phyloP scores from a whole-genome alignment of 2,797 vertebrate genomes.

The Discoglossus pictus region DNA sequence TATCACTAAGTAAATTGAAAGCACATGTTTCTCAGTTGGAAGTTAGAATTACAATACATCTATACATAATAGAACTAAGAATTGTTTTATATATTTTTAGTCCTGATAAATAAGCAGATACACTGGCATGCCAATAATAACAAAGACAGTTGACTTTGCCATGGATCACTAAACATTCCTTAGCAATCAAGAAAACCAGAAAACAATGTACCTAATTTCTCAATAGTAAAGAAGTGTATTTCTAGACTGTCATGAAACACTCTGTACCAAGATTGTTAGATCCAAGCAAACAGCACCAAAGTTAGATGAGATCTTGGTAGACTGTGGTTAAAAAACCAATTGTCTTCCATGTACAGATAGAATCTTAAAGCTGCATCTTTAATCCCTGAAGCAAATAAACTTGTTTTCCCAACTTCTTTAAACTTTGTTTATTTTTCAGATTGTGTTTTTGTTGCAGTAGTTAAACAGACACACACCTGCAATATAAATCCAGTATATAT shows the following conservation, averaged over 20 bases:
- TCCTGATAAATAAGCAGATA: constrained; percentile 32
- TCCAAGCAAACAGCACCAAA: neutral
- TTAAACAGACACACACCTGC: constrained; percentile 26
- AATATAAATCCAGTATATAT: constrained; percentile 15
- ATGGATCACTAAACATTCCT: constrained; percentile 23
- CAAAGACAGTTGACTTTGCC: constrained; percentile 27
- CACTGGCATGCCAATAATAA: constrained; percentile 27
- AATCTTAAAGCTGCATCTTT: constrained; percentile 3
- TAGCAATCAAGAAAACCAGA: constrained; percentile 34
- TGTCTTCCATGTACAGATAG: neutral
- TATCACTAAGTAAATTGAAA: too few species aligned
- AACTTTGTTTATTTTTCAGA: constrained; percentile 28
- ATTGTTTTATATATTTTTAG: constrained; percentile 10
- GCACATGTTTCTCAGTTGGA: too few species aligned
- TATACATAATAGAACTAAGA: constrained; percentile 14
- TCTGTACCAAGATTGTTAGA: neutral
- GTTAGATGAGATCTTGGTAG: neutral
- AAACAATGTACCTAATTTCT: constrained; percentile 39
- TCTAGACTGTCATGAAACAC: neutral
- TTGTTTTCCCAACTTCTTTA: constrained; percentile 9
- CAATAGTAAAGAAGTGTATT: constrained; percentile 35
- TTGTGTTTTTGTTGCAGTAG: constrained; percentile 9
- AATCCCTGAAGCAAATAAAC: constrained; percentile 26
- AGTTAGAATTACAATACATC: neutral
- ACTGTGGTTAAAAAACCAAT: neutral